Base-by-base conservation (phyloP, 1,140 invertebrate species). In the Nasonia vitripennis region DNA sequence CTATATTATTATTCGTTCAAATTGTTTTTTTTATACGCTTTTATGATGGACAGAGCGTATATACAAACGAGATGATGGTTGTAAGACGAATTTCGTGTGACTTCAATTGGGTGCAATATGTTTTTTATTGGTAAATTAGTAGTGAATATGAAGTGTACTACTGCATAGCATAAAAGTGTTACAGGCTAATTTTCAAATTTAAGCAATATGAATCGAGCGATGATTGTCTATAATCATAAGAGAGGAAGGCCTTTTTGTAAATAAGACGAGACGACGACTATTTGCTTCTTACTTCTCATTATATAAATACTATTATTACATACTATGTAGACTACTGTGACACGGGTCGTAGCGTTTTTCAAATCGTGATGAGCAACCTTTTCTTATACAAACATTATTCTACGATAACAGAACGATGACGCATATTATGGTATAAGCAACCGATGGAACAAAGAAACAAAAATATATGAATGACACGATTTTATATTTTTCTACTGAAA, bases 401-500 rank as follows among this genome's bases (percentile, higher is more conserved):
- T 55, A 55, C 14, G 51, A 55, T 20, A 14, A 55, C 14, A n/a
- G 55, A 62, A n/a, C 17, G 55, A 62, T 62, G 55, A 62, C 17
- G 7, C 10, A n/a, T n/a, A 62, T 51, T 51, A 17, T 14, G 1
- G 14, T 51, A 17, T 51, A 51, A 51, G 48, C 48, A 12, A 17
- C 73, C 31, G 31, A 37, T 12, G 73, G 31, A 48, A 78, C 45
- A 78, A 78, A 55, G 23, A 41, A 45, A 75, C 2, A 37, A 37
- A 37, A 37, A 4, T 37, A 14, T 17, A 20, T 75, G 12, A 7
- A 75, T 31, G 20, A 78, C 55, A 77, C 73, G n/a, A 48, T 41
- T 81, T 81, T 45, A 70, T 81, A 81, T 81, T 81, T 81, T 81
- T 81, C 37, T 81, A 81, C 68, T 34, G 48, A 51, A 81, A 31